Percentiles rank a stretch among this genome's conserved stretches.
Conservation (phyloP, 30 jellyfish, hydroid and myxozoan genomes). For the Morbakka virulenta region DNA sequence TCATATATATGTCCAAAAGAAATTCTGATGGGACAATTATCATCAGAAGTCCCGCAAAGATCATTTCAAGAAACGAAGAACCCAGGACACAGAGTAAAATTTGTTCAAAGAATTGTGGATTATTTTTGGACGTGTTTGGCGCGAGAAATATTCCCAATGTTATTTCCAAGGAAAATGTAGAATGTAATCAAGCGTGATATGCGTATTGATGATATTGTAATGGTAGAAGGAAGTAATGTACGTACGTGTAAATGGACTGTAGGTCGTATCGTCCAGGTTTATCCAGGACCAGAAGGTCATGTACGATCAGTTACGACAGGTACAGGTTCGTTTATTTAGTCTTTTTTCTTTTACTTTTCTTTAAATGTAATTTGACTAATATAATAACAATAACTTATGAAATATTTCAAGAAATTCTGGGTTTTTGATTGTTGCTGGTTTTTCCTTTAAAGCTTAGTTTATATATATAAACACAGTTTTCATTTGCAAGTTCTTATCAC, state of each 20-base stretch:
- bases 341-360: too few species aligned
- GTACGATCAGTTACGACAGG: too few species aligned
- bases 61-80: slow-evolving; percentile 51
- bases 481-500: too few species aligned
- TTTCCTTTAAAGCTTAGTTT: too few species aligned
- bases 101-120: slow-evolving; percentile 49
- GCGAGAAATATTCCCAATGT: slow-evolving; percentile 61
- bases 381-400: too few species aligned
- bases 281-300: slow-evolving; percentile 63
- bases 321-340: too few species aligned
- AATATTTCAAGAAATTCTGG: too few species aligned
- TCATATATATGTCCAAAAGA: slow-evolving; percentile 74
- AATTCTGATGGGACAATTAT: slow-evolving; percentile 60
- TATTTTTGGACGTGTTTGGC: slow-evolving; percentile 56
- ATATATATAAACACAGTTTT: too few species aligned
- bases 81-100: slow-evolving; percentile 59
- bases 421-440: too few species aligned
- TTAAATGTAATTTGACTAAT: too few species aligned
- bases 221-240: slow-evolving; percentile 47
- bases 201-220: too few species aligned
- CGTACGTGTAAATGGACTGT: slow-evolving; percentile 59
- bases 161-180: slow-evolving; percentile 29
- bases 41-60: slow-evolving; percentile 70
- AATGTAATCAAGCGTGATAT: too few species aligned
- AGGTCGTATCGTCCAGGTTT: slow-evolving; percentile 33